Conservation (phyloP, 2,113 vertebrate genomes). For the Sarotherodon lohbergeri region DNA sequence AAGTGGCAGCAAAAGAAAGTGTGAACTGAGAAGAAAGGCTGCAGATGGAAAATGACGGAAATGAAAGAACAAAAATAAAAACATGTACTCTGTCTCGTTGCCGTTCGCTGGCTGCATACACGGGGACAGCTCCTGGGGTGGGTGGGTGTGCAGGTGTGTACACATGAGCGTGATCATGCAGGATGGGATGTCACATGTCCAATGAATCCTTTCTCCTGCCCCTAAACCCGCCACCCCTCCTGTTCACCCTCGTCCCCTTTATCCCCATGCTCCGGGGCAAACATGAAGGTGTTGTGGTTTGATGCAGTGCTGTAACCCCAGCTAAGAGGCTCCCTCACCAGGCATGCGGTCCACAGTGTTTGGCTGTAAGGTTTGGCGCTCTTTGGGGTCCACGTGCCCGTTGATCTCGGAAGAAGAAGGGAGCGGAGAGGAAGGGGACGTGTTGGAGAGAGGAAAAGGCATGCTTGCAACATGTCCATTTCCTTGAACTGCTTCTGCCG, state of each 20-base stretch:
- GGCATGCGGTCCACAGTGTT: slow-evolving; percentile 81
- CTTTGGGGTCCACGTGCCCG: slow-evolving; percentile 79
- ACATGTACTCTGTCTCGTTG: slow-evolving; percentile 53
- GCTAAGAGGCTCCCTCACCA: slow-evolving; percentile 90
- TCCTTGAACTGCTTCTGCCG: not conserved
- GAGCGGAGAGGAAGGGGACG: not conserved
- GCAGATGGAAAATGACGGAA: not conserved
- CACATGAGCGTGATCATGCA: slow-evolving; percentile 14
- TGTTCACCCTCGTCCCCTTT: not conserved
- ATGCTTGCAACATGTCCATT: slow-evolving; percentile 8
- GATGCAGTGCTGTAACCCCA: slow-evolving; percentile 71
- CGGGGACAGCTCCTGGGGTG: slow-evolving; percentile 42
- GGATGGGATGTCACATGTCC: slow-evolving; percentile 57
- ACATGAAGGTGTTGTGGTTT: not conserved
- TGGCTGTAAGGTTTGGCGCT: slow-evolving; percentile 76
- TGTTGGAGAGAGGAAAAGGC: not conserved
- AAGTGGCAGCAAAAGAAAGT: not conserved
- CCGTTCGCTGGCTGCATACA: slow-evolving; percentile 30
- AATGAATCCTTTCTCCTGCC: slow-evolving; percentile 71
- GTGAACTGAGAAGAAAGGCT: not conserved
- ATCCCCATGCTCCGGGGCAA: slow-evolving; percentile 17
- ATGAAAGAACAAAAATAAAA: not conserved
- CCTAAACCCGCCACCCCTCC: slow-evolving; percentile 60
- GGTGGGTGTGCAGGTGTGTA: slow-evolving; percentile 27
- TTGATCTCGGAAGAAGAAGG: slow-evolving; percentile 69